A percentile compares a stretch with the other conserved stretches of the same genome.
Evolutionary conservation across 1,140 invertebrate species (phyloP).

Genomic region (Metaphire vulgaris): DNA sequence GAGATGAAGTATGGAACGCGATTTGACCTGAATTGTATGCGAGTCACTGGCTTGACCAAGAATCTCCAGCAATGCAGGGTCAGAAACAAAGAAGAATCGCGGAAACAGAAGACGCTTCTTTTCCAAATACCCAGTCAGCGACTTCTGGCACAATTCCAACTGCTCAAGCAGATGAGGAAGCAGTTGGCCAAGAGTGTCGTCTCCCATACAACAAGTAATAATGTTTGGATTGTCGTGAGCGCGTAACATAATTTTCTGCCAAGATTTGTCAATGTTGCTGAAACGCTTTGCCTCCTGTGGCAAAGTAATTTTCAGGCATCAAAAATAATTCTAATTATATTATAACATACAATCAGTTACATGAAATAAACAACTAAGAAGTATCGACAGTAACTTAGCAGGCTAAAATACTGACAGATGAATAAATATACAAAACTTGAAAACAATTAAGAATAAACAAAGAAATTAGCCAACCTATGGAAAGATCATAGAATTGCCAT

Average conservation of each 20-base stretch:
- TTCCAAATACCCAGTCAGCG: conserved; percentile 89
- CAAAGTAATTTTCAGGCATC: background rate
- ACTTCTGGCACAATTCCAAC: conserved; percentile 93
- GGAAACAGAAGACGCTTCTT: conserved; percentile 95
- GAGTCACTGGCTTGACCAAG: conserved; percentile 94
- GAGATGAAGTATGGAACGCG: too few species aligned
- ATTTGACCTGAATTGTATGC: conserved; percentile 73
- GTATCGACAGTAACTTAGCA: too few species aligned
- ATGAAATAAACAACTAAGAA: background rate
- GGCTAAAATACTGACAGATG: too few species aligned
- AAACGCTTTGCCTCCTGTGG: conserved; percentile 59
- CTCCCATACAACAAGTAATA: conserved; percentile 88
- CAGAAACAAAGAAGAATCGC: conserved; percentile 95
- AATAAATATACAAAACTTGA: too few species aligned
- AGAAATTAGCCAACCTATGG: too few species aligned
- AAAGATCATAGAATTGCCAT: too few species aligned
- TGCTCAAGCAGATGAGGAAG: conserved; percentile 92
- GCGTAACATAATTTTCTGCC: conserved; percentile 95
- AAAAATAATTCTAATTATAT: conserved; percentile 17
- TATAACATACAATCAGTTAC: background rate
- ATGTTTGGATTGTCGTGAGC: conserved; percentile 91
- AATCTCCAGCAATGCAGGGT: conserved; percentile 91
- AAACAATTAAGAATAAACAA: too few species aligned
- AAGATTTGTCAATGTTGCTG: conserved; percentile 94
- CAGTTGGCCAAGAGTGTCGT: conserved; percentile 83